Base-by-base conservation (phyloP, 2,113 vertebrate species). In the Tringa solitaria region DNA sequence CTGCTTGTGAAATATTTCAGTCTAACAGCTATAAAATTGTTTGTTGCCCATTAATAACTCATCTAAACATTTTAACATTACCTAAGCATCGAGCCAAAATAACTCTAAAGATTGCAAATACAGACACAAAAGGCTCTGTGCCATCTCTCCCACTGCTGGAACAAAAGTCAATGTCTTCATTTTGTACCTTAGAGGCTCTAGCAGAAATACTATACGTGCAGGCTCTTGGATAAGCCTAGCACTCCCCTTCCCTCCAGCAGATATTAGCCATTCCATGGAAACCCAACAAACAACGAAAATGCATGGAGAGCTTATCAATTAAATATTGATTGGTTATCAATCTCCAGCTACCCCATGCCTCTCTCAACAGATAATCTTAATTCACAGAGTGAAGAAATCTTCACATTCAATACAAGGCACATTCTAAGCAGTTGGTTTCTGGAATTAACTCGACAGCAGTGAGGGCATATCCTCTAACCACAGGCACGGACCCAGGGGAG, bases 51-150 rank as follows among this genome's bases (percentile, higher is more conserved):
- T 86, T 84, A 90, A 74, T 86, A 95, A 89, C 60, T 93, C 75
- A 90, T 93, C 21, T 78, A 85, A 30, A 19, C 53, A 90, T 48
- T 96, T 90, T 43, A 86, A 89, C 26, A 48, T 53, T 68, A 88
- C 80, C 33, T 68, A 74, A 90, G 16, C 10, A 45, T 79, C 78
- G 33, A 75, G 37, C 24, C 68, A 70, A 68, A 79, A 93, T 39
- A 72, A 90, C 18, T 65, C 26, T 43, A 51, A 82, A 91, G 46
- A 94, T 46, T 87, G 54, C 46, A 94, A 96, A 95, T 41, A 79
- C 84, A 91, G 84, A 85, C 78, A 93, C 70, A 85, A 95, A 94
- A 92, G 84, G 81, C 77, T 84, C 81, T 87, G 70, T 82, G 85
- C 53, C 67, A 77, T 94, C 93, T 84, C 54, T 94, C 27, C 56